These are phyloP conservation scores for Nycticorax nycticorax DNA, from an alignment of 2,113 vertebrate genomes.

Conservation along the genomic window DNA sequence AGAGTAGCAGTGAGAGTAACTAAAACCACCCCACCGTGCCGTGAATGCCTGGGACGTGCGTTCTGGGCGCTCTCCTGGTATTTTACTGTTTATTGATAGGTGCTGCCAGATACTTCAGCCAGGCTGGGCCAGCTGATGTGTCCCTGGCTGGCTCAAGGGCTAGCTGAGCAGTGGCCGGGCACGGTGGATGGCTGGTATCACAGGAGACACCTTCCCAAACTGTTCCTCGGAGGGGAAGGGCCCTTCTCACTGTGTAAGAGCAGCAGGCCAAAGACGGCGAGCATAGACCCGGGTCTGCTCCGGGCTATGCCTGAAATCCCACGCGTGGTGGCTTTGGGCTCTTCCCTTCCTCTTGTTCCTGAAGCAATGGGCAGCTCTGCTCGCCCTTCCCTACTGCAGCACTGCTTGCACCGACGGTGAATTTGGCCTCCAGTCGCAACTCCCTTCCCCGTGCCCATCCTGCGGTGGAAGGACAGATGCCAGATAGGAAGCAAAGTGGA, in stretches of 20 bases:
- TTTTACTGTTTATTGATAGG: not conserved
- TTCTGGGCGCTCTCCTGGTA: not conserved
- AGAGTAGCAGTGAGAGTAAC: not conserved
- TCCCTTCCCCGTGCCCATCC: not conserved
- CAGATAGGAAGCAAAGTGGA: not conserved
- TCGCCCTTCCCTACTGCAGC: not conserved
- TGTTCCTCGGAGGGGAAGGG: not conserved
- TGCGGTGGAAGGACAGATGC: not conserved
- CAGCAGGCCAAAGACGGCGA: not conserved
- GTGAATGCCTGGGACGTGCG: accelerated
- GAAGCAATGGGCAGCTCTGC: too few species aligned
- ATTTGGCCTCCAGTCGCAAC: not conserved
- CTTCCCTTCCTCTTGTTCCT: not conserved
- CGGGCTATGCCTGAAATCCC: not conserved
- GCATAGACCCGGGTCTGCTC: not conserved
- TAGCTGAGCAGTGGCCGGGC: not conserved
- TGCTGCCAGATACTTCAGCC: not conserved
- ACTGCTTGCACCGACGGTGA: accelerated
- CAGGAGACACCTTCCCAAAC: not conserved
- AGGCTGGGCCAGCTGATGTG: not conserved
- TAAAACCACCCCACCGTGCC: not conserved
- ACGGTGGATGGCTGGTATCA: not conserved
- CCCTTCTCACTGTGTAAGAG: not conserved
- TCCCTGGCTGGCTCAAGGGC: not conserved
- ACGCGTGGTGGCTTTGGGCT: not conserved